Percentiles rank a stretch among this genome's conserved stretches.
Conservation (phyloP, 2,888 invertebrate species). For the Mermis nigrescens region DNA sequence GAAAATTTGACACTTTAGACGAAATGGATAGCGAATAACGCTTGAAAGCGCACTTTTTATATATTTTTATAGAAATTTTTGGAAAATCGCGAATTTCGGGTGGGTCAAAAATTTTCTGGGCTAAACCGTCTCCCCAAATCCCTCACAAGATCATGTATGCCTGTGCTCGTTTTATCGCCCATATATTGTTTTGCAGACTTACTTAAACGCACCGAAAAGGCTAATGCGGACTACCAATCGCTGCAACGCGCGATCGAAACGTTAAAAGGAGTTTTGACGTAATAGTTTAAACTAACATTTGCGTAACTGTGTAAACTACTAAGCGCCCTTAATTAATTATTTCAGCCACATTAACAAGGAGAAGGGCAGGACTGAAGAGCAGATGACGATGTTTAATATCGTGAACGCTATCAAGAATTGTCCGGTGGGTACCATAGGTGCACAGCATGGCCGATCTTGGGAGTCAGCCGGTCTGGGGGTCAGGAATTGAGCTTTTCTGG, state of each 20-base stretch:
- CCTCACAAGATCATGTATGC: too few relatives aligned
- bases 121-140: too few relatives aligned
- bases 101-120: too few relatives aligned
- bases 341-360: constrained; percentile 75
- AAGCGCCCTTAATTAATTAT: constrained; percentile 10
- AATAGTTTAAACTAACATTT: constrained; percentile 14
- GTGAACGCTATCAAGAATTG: constrained; percentile 95
- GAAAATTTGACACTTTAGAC: too few relatives aligned
- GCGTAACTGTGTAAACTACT: not conserved
- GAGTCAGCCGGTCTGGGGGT: too few relatives aligned
- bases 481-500: too few relatives aligned
- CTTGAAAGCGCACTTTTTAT: too few relatives aligned
- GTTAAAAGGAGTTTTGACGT: constrained; percentile 72
- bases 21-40: too few relatives aligned
- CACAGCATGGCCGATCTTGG: too few relatives aligned
- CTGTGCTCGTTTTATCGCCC: too few relatives aligned
- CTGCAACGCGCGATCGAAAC: constrained; percentile 65
- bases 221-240: constrained; percentile 64
- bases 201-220: constrained; percentile 68
- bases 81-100: too few relatives aligned
- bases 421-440: constrained; percentile 57
- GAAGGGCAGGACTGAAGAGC: constrained; percentile 82
- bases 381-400: constrained; percentile 84
- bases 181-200: constrained; percentile 48
- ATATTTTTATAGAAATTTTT: too few relatives aligned